Evolutionary conservation across 2,888 invertebrate genomes (phyloP).

Genomic region (Cylindroiulus punctatus): DNA sequence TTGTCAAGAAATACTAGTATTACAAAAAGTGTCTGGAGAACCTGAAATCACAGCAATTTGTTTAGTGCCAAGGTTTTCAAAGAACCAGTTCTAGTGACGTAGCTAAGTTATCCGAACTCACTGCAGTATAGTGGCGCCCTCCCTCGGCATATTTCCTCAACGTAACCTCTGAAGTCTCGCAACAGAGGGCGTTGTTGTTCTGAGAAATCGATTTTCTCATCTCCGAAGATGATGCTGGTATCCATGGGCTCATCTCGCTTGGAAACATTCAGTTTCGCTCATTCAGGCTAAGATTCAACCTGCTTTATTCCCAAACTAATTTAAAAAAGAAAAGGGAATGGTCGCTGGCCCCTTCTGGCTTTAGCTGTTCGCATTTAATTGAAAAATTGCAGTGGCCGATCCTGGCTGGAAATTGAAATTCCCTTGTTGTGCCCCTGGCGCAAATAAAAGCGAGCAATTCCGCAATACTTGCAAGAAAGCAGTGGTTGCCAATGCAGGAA

Average conservation of each 20-base stretch:
- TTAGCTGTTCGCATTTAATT: background rate
- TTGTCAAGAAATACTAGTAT: too few species aligned
- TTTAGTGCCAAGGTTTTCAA: too few species aligned
- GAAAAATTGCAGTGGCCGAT: conserved; percentile 40
- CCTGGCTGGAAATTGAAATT: background rate
- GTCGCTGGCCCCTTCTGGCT: background rate
- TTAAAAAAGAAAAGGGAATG: background rate
- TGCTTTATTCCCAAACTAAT: background rate
- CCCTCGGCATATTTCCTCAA: background rate
- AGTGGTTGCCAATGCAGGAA: background rate
- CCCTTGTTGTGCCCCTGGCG: background rate
- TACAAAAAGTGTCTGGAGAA: too few species aligned
- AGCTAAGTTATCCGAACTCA: background rate
- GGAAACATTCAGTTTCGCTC: background rate
- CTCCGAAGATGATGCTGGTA: background rate
- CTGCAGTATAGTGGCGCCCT: background rate
- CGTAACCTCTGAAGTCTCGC: background rate
- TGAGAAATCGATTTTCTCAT: background rate
- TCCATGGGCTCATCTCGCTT: background rate
- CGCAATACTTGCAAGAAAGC: background rate
- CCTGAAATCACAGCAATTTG: too few species aligned
- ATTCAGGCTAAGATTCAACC: background rate
- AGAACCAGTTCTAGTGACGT: too few species aligned
- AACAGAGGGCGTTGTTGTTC: background rate
- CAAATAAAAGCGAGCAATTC: background rate